Conservation (phyloP, 2,888 invertebrate genomes). For the Hybos culiciformis region DNA sequence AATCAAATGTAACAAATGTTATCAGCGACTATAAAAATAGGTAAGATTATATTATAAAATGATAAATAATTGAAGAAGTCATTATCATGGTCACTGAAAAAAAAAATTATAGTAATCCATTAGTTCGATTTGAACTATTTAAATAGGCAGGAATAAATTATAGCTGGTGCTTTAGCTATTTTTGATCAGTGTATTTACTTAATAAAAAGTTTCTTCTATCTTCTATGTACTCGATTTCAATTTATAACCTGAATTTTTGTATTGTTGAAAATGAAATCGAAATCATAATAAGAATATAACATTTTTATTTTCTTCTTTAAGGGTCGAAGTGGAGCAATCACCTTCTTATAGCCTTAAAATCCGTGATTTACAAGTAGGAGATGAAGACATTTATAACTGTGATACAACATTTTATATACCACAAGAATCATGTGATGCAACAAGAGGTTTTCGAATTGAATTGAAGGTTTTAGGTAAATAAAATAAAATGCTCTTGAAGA, state of each 20-base stretch:
- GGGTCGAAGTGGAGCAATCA: constrained; percentile 27
- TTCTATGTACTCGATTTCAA: not conserved
- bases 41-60: constrained; percentile 17
- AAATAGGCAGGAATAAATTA: not conserved
- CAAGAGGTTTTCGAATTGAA: constrained; percentile 56
- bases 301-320: constrained; percentile 11
- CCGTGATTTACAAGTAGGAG: constrained; percentile 45
- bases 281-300: not conserved
- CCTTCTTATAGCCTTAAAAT: constrained; percentile 32
- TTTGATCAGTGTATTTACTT: too few species aligned
- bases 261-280: not conserved
- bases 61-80: too few species aligned
- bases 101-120: too few species aligned
- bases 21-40: constrained; percentile 30
- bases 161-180: not conserved
- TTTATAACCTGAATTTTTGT: not conserved
- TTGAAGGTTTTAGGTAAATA: constrained; percentile 59
- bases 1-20: constrained; percentile 32
- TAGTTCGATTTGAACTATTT: too few species aligned
- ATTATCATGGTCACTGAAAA: too few species aligned
- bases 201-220: too few species aligned
- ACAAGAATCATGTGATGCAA: constrained; percentile 53
- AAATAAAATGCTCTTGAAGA: too few species aligned
- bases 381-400: constrained; percentile 66
- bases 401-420: constrained; percentile 67